A percentile compares a stretch with the other conserved stretches of the same genome.
Conservation (phyloP, 2,113 vertebrate genomes). For the Strix uralensis region DNA sequence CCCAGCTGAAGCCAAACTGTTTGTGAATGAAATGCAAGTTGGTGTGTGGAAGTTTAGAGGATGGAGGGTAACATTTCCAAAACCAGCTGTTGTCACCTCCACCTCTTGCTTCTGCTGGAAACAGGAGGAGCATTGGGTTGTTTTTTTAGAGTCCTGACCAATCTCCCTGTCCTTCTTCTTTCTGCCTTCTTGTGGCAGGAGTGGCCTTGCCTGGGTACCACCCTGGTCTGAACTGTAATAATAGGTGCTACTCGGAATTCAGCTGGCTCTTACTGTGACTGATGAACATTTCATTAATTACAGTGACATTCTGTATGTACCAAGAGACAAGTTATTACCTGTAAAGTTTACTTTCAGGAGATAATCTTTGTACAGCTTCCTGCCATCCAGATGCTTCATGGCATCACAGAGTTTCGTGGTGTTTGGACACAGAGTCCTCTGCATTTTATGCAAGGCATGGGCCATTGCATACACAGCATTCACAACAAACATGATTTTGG, state of each 20-base stretch:
- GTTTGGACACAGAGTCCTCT: constrained; percentile 89
- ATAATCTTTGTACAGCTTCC: constrained; percentile 91
- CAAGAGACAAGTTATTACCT: constrained; percentile 76
- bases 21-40: background rate
- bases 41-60: background rate
- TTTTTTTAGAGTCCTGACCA: background rate
- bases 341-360: constrained; percentile 95
- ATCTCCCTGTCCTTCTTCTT: background rate
- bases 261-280: background rate
- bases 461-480: constrained; percentile 97
- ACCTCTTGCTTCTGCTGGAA: background rate
- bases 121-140: background rate
- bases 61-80: background rate
- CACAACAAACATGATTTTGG: constrained; percentile 99
- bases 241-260: background rate
- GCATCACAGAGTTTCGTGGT: constrained; percentile 92
- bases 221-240: background rate
- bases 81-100: background rate
- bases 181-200: background rate
- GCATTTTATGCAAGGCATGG: constrained; percentile 92
- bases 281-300: background rate
- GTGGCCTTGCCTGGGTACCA: background rate
- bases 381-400: constrained; percentile 92
- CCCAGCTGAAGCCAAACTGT: background rate
- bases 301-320: background rate